Conservation (phyloP, 2,888 invertebrate genomes). For the Carcina quercana region DNA sequence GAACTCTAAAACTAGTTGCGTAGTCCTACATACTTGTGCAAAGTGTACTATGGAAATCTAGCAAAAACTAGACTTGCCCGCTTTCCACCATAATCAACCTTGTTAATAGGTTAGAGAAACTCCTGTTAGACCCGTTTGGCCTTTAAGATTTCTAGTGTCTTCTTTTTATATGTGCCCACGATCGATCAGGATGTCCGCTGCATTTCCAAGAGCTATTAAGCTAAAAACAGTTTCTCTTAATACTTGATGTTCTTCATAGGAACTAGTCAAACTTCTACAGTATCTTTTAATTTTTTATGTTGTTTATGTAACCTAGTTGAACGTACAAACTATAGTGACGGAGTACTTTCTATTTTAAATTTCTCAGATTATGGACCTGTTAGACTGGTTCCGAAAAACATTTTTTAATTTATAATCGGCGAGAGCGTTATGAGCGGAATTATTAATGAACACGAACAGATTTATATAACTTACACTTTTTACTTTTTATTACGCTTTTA, state of each 20-base stretch:
- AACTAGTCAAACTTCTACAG: no score
- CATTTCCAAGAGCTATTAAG: slow-evolving; percentile 11
- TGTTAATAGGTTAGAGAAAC: slow-evolving; percentile 68
- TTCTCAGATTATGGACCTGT: slow-evolving; percentile 28
- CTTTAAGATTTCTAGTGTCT: slow-evolving; percentile 47
- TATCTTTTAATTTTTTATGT: slow-evolving; percentile 5
- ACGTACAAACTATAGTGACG: slow-evolving; percentile 7
- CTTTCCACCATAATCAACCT: slow-evolving; percentile 63
- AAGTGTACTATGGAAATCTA: slow-evolving; percentile 49
- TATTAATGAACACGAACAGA: slow-evolving; percentile 30
- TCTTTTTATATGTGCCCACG: slow-evolving; percentile 31
- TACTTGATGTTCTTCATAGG: no score
- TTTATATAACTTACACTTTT: slow-evolving; percentile 46
- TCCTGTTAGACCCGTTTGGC: slow-evolving; percentile 40
- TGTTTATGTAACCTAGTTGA: slow-evolving; percentile 10
- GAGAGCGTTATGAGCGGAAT: slow-evolving; percentile 35
- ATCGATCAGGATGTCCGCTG: slow-evolving; percentile 35
- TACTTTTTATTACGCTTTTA: slow-evolving; percentile 28
- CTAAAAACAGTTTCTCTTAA: slow-evolving; percentile 8
- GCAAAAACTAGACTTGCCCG: slow-evolving; percentile 64
- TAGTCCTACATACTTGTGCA: slow-evolving; percentile 46
- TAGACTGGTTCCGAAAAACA: slow-evolving; percentile 29
- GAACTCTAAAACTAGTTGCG: slow-evolving; percentile 52
- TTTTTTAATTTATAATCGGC: slow-evolving; percentile 42
- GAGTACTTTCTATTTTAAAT: slow-evolving; percentile 55